Evolutionary conservation across 2,888 invertebrate species (phyloP).

Genomic region (Ommatoiulus sabulosus): DNA sequence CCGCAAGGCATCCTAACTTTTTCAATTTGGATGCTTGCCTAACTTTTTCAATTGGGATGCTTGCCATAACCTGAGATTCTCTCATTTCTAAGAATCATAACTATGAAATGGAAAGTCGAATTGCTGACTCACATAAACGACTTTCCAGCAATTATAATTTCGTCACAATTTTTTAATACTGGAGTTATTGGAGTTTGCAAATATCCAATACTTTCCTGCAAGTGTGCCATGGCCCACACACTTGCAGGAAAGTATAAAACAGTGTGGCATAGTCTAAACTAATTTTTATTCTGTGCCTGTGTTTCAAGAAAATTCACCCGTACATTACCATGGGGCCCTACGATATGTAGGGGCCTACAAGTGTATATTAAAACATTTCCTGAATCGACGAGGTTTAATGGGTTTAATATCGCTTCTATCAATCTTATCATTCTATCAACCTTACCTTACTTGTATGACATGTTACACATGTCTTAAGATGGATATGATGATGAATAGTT

Average conservation of each 20-base stretch:
- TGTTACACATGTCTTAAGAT: slow-evolving; percentile 34
- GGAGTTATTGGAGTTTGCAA: neutral
- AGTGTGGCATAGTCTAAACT: neutral
- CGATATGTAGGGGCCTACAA: too few relatives aligned
- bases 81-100: neutral
- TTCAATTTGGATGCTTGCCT: too few relatives aligned
- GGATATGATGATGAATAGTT: slow-evolving; percentile 34
- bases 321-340: neutral
- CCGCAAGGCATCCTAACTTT: too few relatives aligned
- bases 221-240: too few relatives aligned
- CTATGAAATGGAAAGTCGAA: too few relatives aligned
- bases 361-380: slow-evolving; percentile 1
- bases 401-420: slow-evolving; percentile 34
- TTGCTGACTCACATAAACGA: too few relatives aligned
- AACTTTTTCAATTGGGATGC: neutral
- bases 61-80: neutral
- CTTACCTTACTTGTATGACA: slow-evolving; percentile 21
- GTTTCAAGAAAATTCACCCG: neutral
- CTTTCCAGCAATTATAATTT: too few relatives aligned
- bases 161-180: neutral
- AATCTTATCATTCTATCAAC: too few relatives aligned
- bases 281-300: neutral
- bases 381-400: slow-evolving; percentile 34
- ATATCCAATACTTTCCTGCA: too few relatives aligned
- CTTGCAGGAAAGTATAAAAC: too few relatives aligned